Evolutionary conservation across 2,797 vertebrate genomes (phyloP).

Genomic region (Eremophila alpestris): DNA sequence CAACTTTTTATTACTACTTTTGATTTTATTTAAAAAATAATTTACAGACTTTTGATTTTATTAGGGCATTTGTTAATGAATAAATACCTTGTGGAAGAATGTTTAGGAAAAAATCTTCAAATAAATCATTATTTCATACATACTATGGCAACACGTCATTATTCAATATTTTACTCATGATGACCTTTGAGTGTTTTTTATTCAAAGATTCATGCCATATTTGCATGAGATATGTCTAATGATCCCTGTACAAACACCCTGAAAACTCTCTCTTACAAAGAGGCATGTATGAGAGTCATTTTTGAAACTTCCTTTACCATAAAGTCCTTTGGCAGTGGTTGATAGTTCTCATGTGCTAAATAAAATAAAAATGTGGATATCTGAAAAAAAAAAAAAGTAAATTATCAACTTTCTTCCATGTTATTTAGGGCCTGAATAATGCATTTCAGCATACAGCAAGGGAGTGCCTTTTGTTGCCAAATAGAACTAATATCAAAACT

Average conservation of each 20-base stretch:
- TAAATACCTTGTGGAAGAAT: not conserved
- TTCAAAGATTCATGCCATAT: constrained; percentile 71
- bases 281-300: constrained; percentile 75
- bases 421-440: constrained; percentile 76
- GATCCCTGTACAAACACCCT: constrained; percentile 72
- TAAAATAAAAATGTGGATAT: constrained; percentile 76
- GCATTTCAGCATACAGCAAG: constrained; percentile 34
- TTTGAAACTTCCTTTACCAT: constrained; percentile 75
- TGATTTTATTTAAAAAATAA: not conserved
- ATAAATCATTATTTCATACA: constrained; percentile 77
- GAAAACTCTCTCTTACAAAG: constrained; percentile 71
- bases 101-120: not conserved
- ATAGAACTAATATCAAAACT: constrained; percentile 52
- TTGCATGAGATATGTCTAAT: constrained; percentile 59
- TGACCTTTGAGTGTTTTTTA: constrained; percentile 73
- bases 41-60: not conserved
- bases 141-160: constrained; percentile 75
- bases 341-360: constrained; percentile 76
- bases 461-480: constrained; percentile 59
- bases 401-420: constrained; percentile 77
- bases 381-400: constrained; percentile 80
- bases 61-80: not conserved
- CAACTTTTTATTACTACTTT: not conserved
- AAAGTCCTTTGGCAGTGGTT: constrained; percentile 65
- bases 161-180: constrained; percentile 72